Conservation (phyloP, 1,140 invertebrate genomes). For the Anoplophora glabripennis region DNA sequence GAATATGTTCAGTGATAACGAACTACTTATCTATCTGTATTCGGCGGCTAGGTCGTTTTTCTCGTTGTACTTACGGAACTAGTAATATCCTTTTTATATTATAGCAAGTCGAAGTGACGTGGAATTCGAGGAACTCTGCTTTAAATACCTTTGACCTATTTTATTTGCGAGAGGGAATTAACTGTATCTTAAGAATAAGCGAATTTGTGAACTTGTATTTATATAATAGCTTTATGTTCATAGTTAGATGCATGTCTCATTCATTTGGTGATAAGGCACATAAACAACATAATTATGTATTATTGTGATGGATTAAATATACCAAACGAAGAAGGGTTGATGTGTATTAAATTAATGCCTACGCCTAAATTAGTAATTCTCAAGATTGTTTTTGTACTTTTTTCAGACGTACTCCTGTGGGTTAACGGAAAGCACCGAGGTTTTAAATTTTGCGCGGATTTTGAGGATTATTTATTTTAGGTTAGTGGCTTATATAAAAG, state of each 20-base stretch:
- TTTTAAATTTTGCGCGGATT: too few species aligned
- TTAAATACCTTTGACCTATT: conserved; percentile 13
- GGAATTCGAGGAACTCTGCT: conserved; percentile 10
- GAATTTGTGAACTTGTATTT: conserved; percentile 26
- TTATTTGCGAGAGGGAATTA: conserved; percentile 22
- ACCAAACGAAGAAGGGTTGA: too few species aligned
- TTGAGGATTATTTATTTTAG: too few species aligned
- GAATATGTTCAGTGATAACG: not conserved
- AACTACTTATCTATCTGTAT: not conserved
- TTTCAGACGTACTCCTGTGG: too few species aligned
- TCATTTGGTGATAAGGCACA: conserved; percentile 11
- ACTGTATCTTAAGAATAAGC: conserved; percentile 20
- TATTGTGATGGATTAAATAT: too few species aligned
- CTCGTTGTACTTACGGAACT: conserved; percentile 1
- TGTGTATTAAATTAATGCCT: too few species aligned
- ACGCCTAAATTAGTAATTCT: too few species aligned
- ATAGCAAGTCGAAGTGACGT: conserved; percentile 12
- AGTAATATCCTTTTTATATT: not conserved
- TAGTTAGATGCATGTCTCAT: conserved; percentile 35
- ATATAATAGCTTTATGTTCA: conserved; percentile 34
- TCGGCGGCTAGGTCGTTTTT: not conserved
- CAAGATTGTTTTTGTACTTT: not conserved
- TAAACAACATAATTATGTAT: conserved; percentile 5
- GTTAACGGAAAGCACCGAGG: too few species aligned
- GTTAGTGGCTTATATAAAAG: too few species aligned